These are phyloP conservation scores for Hippasteria phrygiana DNA, from an alignment of 53 echinoderm and acorn worm genomes.

Conservation along the genomic window DNA sequence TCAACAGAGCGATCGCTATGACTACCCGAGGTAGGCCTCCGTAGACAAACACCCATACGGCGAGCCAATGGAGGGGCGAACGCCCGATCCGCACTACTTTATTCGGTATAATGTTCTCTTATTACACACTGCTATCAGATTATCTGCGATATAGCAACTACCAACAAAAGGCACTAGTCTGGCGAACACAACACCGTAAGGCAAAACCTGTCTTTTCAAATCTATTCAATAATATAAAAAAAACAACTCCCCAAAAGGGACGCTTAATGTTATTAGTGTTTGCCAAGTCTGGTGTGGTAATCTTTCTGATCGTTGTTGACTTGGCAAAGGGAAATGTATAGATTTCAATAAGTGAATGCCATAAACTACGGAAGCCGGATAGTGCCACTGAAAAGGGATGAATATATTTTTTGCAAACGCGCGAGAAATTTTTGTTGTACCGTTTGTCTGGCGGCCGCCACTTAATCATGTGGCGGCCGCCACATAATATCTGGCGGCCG, in stretches of 20 bases:
- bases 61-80: background rate
- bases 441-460: too few species aligned
- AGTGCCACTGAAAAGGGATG: too few species aligned
- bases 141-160: background rate
- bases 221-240: background rate
- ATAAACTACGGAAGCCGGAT: too few species aligned
- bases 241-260: background rate
- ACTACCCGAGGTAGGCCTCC: too few species aligned
- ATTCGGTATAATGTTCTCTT: background rate
- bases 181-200: conserved; percentile 18
- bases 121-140: background rate
- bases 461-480: conserved; percentile 57
- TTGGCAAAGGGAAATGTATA: background rate
- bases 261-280: background rate
- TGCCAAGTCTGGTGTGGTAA: conserved; percentile 1
- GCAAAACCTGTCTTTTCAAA: conserved; percentile 3
- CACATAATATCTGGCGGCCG: conserved; percentile 76
- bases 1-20: background rate
- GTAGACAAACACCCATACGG: background rate
- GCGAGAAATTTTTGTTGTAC: too few species aligned
- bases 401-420: too few species aligned
- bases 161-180: background rate
- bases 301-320: conserved; percentile 2
- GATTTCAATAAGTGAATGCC: background rate
- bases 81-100: conserved; percentile 25